Evolutionary conservation across 1,140 invertebrate species (phyloP).

Genomic region (Pomacea maculata): DNA sequence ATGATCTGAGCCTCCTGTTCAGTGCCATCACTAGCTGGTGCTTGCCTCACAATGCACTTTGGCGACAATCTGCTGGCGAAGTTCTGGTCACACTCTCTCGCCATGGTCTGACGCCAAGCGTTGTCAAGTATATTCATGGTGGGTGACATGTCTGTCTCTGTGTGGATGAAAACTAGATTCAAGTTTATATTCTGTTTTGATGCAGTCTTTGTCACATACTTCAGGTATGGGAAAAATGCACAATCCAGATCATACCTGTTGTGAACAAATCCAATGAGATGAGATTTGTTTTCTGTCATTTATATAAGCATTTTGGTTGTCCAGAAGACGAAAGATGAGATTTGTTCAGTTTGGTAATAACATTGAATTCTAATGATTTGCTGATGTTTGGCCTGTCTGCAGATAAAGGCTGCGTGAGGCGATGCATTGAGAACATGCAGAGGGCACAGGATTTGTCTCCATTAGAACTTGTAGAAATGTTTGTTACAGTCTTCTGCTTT

Average conservation of each 20-base stretch:
- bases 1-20: conserved; percentile 94
- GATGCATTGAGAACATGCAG: conserved; percentile 98
- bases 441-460: conserved; percentile 86
- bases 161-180: neutral
- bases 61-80: conserved; percentile 96
- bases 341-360: too few species aligned
- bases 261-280: too few species aligned
- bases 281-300: too few species aligned
- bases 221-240: neutral
- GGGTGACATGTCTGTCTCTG: conserved; percentile 63
- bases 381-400: conserved; percentile 52
- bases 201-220: neutral
- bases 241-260: too few species aligned
- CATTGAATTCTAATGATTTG: too few species aligned
- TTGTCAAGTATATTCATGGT: conserved; percentile 98
- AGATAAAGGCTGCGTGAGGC: conserved; percentile 94
- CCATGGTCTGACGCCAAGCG: conserved; percentile 90
- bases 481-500: conserved; percentile 97
- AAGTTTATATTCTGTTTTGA: neutral
- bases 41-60: conserved; percentile 89
- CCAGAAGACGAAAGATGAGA: too few species aligned
- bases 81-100: conserved; percentile 93
- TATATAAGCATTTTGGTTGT: too few species aligned
- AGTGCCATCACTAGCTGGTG: conserved; percentile 96
- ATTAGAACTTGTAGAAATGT: conserved; percentile 98